Base-by-base conservation (phyloP, 2,888 invertebrate genomes). In the Orthonychiurus folsomi region DNA sequence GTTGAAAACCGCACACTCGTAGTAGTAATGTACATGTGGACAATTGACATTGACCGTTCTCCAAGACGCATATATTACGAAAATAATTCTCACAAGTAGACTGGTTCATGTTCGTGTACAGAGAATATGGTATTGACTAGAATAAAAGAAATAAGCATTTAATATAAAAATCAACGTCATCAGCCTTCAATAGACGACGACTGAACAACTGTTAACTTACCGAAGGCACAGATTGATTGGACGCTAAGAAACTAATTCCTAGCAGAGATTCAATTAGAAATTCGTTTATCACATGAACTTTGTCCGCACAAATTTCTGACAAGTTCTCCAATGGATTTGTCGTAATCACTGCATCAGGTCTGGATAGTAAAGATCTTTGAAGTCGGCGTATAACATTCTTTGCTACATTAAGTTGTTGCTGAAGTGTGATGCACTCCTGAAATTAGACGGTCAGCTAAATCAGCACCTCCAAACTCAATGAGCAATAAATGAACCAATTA, bases 381-480 rank as follows among this genome's bases (percentile, higher is more conserved):
- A 93, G 79, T 62, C 89, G 83, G 65, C 83, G 81, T 77, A 91
- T 82, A 23, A 89, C 86, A 74, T 85, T 85, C 59, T 84, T 82
- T 50, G 93, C 87, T 0, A 89, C 84, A 77, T 93, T 94, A 61
- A 93, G 78, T 77, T 94, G 93, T 69, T 89, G 87, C 78, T 94
- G 94, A 57, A 93, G 83, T 72, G 88, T 86, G 73, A 91, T 84
- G 75, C 93, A 92, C 78, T 93, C 92, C 82, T 88, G 77, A 73
- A 76, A 75, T 58, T 63, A 63, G 56, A 61, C 58, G 63, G 9
- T 59, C 27, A 28, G 3, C 37, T 18, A 2, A n/a, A n/a, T n/a
- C n/a, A n/a, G n/a, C n/a, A n/a, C n/a, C n/a, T n/a, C n/a, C n/a
- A n/a, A n/a, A 56, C 3, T 52, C 50, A 48, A 21, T 63, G n/a